Evolutionary conservation across 2,888 invertebrate genomes (phyloP).

Genomic region (Hesperia comma): DNA sequence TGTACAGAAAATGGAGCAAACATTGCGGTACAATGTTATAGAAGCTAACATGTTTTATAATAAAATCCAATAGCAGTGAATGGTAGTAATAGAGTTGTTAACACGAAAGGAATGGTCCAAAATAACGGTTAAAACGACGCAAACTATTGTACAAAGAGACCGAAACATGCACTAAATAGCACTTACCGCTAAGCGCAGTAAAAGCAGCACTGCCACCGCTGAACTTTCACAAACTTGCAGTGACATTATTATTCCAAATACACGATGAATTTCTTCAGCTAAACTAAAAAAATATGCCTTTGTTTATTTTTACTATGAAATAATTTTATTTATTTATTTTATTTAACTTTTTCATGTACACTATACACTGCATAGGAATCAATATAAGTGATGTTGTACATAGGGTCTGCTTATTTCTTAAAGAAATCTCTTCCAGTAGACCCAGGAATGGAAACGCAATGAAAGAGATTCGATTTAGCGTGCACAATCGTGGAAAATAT

Average conservation of each 20-base stretch:
- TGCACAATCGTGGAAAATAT: no score
- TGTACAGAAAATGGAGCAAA: constrained; percentile 10
- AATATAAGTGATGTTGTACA: no score
- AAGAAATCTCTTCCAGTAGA: no score
- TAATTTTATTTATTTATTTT: no score
- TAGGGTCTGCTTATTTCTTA: no score
- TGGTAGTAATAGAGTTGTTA: constrained; percentile 19
- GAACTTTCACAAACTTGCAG: constrained; percentile 77
- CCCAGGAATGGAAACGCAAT: no score
- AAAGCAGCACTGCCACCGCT: constrained; percentile 71
- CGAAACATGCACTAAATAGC: constrained; percentile 27
- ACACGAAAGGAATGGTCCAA: constrained; percentile 17
- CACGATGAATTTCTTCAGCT: constrained; percentile 68
- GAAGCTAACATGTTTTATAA: not conserved
- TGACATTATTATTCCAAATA: constrained; percentile 78
- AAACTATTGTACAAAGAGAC: constrained; percentile 11
- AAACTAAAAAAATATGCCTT: constrained; percentile 55
- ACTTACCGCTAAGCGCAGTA: constrained; percentile 73
- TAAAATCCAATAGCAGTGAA: constrained; percentile 13
- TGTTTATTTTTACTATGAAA: no score
- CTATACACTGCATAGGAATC: no score
- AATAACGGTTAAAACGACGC: constrained; percentile 13
- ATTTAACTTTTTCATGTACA: no score
- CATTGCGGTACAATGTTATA: not conserved
- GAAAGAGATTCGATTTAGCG: no score